These are phyloP conservation scores for Caenorhabditis afra DNA, from an alignment of 2,888 invertebrate genomes.

Conservation along the genomic window DNA sequence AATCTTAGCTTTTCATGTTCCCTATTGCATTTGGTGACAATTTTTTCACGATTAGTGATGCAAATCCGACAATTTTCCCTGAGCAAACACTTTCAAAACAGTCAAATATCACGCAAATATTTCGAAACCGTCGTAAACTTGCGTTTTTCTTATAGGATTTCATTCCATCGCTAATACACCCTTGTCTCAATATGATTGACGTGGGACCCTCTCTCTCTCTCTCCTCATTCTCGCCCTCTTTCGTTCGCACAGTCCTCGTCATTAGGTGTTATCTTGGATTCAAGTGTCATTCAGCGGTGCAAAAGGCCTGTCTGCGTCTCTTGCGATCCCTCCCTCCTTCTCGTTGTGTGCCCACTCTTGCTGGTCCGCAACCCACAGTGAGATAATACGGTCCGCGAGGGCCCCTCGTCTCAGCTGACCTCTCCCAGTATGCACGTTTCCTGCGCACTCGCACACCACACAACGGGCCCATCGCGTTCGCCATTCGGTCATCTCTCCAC, in stretches of 20 bases:
- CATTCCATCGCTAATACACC: no score
- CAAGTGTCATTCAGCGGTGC: constrained; percentile 43
- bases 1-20: no score
- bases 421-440: constrained; percentile 48
- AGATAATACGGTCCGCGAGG: constrained; percentile 43
- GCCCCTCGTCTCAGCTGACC: constrained; percentile 17
- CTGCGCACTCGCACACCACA: neutral
- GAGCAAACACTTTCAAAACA: neutral
- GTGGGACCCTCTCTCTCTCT: constrained; percentile 1
- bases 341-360: constrained; percentile 32
- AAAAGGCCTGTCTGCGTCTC: constrained; percentile 29
- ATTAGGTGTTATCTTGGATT: constrained; percentile 51
- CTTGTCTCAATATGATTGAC: no score
- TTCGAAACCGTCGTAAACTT: no score
- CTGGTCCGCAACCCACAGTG: constrained; percentile 23
- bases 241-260: constrained; percentile 14
- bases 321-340: neutral
- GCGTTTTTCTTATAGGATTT: no score
- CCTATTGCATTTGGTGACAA: no score
- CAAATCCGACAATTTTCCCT: constrained; percentile 12
- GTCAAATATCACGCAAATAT: no score
- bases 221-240: no score
- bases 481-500: constrained; percentile 9
- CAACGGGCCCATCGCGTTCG: constrained; percentile 33
- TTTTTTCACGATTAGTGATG: constrained; percentile 10